phyloP scores from a whole-genome alignment of 2,797 vertebrate species.

The Enteromius anoplus region DNA sequence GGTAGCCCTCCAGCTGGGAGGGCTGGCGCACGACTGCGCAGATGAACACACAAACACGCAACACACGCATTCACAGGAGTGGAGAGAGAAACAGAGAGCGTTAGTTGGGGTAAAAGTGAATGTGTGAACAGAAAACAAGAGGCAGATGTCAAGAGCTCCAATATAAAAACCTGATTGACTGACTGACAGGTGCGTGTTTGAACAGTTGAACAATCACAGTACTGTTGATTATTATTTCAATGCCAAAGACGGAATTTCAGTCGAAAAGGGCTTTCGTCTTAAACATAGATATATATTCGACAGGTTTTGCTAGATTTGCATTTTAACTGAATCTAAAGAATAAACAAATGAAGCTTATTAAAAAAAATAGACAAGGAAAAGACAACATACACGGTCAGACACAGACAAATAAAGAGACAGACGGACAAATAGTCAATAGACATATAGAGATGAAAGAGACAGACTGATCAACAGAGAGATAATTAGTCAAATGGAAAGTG shows the following conservation, averaged over 20 bases:
- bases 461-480: background rate
- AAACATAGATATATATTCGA: background rate
- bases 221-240: background rate
- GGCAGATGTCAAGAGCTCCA: slow-evolving; percentile 44
- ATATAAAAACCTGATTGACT: slow-evolving; percentile 27
- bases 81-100: slow-evolving; percentile 57
- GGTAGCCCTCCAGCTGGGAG: slow-evolving; percentile 85
- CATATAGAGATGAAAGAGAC: background rate
- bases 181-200: background rate
- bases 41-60: slow-evolving; percentile 41
- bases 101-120: slow-evolving; percentile 45
- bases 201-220: background rate
- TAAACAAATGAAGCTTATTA: background rate
- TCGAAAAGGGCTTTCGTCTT: background rate
- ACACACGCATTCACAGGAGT: slow-evolving; percentile 53
- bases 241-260: background rate
- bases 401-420: background rate
- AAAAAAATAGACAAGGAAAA: background rate
- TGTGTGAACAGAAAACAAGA: slow-evolving; percentile 62
- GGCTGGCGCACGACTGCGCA: slow-evolving; percentile 82
- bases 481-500: background rate
- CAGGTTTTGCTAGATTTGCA: background rate
- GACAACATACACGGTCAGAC: background rate
- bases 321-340: slow-evolving; percentile 8
- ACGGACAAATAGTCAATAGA: background rate